Conservation (phyloP, 2,113 vertebrate species). For the Anguilla japonica region DNA sequence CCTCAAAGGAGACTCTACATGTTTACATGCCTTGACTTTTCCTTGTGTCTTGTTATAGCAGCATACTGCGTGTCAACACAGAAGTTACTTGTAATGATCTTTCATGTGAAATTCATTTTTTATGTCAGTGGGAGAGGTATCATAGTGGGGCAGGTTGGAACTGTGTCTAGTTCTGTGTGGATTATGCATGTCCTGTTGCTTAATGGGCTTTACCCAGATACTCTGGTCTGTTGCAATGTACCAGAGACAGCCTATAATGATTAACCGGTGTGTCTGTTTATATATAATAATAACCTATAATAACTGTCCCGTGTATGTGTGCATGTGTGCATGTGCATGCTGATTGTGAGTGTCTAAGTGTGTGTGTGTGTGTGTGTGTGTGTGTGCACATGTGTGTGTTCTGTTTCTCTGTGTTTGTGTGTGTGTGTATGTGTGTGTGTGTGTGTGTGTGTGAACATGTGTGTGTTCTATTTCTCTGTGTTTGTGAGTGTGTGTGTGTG, state of each 20-base stretch:
- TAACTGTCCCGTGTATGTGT: not conserved
- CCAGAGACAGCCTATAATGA: not conserved
- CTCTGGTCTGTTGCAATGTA: not conserved
- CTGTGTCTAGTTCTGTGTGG: not conserved
- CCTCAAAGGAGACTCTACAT: not conserved
- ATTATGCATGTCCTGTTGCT: not conserved
- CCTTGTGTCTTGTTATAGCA: not conserved
- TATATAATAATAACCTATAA: too few relatives aligned
- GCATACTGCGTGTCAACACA: not conserved
- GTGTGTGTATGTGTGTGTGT: not conserved
- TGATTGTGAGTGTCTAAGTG: too few relatives aligned
- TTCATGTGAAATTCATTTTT: not conserved
- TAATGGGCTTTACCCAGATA: not conserved
- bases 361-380: too few relatives aligned
- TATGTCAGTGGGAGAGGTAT: not conserved
- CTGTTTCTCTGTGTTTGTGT: not conserved
- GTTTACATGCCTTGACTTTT: not conserved
- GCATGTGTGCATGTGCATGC: too few relatives aligned
- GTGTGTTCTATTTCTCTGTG: too few relatives aligned
- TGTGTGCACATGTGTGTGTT: not conserved
- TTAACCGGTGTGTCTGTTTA: not conserved
- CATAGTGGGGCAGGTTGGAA: not conserved
- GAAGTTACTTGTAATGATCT: not conserved
- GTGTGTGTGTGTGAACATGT: not conserved
- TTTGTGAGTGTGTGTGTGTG: too few relatives aligned